A percentile compares a stretch with the other conserved stretches of the same genome.
Evolutionary conservation across 1,140 invertebrate species (phyloP).

Genomic region (Zophobas atratus): DNA sequence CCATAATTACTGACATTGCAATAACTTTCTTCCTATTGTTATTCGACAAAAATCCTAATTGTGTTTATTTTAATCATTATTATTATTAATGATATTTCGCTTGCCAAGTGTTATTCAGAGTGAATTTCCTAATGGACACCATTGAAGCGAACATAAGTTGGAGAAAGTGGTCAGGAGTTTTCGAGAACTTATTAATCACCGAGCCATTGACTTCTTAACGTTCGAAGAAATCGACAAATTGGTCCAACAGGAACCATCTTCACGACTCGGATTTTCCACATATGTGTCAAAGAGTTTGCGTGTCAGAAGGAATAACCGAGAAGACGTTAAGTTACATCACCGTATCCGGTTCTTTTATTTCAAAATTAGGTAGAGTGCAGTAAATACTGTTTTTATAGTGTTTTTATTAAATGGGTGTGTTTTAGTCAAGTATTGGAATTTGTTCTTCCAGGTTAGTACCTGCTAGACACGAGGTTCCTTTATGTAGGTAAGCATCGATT

Average conservation of each 20-base stretch:
- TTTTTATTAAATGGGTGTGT: too few species aligned
- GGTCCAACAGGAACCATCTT: constrained; percentile 35
- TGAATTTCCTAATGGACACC: constrained; percentile 49
- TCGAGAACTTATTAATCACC: constrained; percentile 57
- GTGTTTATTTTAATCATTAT: constrained; percentile 11
- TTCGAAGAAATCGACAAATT: constrained; percentile 45
- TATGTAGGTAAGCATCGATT: too few species aligned
- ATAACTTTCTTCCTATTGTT: constrained; percentile 34
- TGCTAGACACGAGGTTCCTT: too few species aligned
- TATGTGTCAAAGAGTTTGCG: not conserved
- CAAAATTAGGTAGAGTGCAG: too few species aligned
- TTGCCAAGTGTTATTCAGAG: constrained; percentile 45
- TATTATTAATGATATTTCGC: constrained; percentile 38
- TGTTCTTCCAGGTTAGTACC: too few species aligned
- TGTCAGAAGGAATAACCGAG: constrained; percentile 18
- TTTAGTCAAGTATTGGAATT: too few species aligned
- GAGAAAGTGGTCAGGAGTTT: constrained; percentile 57
- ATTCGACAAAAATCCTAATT: constrained; percentile 4
- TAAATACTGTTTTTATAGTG: too few species aligned
- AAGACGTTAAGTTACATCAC: not conserved
- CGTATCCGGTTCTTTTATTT: not conserved
- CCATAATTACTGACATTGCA: too few species aligned
- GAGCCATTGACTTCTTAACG: constrained; percentile 56
- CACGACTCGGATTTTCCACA: constrained; percentile 10
- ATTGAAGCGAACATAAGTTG: constrained; percentile 49